Base-by-base conservation (phyloP, 23 tunicate species). In the Trididemnum clinides region DNA sequence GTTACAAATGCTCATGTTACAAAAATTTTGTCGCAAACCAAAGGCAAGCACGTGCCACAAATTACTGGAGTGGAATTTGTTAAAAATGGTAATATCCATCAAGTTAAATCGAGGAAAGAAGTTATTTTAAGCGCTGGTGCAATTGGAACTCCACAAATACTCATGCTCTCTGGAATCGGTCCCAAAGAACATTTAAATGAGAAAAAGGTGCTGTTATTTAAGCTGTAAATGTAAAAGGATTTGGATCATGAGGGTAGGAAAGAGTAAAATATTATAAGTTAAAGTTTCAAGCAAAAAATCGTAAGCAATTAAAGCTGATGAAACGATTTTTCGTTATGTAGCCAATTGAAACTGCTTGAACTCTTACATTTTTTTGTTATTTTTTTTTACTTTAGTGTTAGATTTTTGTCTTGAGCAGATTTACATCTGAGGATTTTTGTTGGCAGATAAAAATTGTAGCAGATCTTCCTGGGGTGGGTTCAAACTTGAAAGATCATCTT, bases 161-260 rank as follows among this genome's bases (percentile, higher is more conserved):
- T 90, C 3, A 86, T 90, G 96, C 80, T 90, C n/a, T 86, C 90
- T 29, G 96, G 96, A 28, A 80, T 90, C 1, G 96, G 96, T 22
- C 84, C 87, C 4, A 74, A 81, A 5, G 51, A 86, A 31, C 96
- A 90, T 51, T 86, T 90, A 25, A 26, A 80, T 37, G 83, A 86
- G 1, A 21, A 25, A 1, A 74, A 57, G 29, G 96, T 90, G 26
- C 12, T 71, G 33, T n/a, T n/a, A n/a, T n/a, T n/a, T n/a, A n/a
- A n/a, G n/a, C n/a, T n/a, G 5, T 0, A 58, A 25, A 57, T 19
- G 18, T n/a, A 64, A 64, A 18, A 19, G 0, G 25, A n/a, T 64
- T 64, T 19, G n/a, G 21, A 7, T 10, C 12, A 64, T 15, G 19
- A 15, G 72, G 57, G 18, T 50, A 50, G 19, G 57, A 15, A 50